phyloP scores from a whole-genome alignment of 2,888 invertebrate species.

The Lottia gigantea region DNA sequence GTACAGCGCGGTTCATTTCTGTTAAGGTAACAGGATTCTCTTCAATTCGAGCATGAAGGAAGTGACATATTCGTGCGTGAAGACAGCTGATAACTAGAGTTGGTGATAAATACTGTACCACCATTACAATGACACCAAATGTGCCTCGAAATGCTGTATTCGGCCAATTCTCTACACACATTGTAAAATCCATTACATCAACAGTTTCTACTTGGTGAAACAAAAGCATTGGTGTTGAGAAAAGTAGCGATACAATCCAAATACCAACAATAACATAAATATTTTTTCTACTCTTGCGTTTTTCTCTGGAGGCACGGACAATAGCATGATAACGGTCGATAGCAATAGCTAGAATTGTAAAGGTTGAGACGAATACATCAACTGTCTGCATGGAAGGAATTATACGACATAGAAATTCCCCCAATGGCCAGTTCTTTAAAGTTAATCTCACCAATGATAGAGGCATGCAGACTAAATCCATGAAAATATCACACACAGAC shows the following conservation, averaged over 20 bases:
- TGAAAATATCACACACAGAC: constrained; percentile 56
- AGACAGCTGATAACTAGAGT: constrained; percentile 46
- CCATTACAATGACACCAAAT: constrained; percentile 50
- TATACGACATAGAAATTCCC: constrained; percentile 46
- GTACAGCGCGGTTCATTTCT: constrained; percentile 42
- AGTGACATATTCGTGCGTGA: constrained; percentile 62
- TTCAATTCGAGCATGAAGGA: constrained; percentile 64
- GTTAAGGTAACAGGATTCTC: constrained; percentile 42
- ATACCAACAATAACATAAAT: constrained; percentile 41
- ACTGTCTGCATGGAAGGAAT: constrained; percentile 53
- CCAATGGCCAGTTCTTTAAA: constrained; percentile 57
- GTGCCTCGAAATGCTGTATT: constrained; percentile 38
- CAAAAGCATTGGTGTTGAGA: constrained; percentile 55
- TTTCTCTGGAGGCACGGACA: constrained; percentile 38
- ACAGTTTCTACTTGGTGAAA: constrained; percentile 56
- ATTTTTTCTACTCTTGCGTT: constrained; percentile 20
- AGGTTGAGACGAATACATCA: constrained; percentile 60
- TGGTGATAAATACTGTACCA: constrained; percentile 57
- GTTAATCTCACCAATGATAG: constrained; percentile 55
- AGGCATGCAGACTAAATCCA: constrained; percentile 58
- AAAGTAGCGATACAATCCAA: constrained; percentile 49
- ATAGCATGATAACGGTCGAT: constrained; percentile 55
- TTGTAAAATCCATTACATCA: constrained; percentile 48
- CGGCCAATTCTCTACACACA: constrained; percentile 61
- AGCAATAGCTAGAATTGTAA: constrained; percentile 59